phyloP scores from a whole-genome alignment of 2,888 invertebrate species.

The Antheraea assamensis region DNA sequence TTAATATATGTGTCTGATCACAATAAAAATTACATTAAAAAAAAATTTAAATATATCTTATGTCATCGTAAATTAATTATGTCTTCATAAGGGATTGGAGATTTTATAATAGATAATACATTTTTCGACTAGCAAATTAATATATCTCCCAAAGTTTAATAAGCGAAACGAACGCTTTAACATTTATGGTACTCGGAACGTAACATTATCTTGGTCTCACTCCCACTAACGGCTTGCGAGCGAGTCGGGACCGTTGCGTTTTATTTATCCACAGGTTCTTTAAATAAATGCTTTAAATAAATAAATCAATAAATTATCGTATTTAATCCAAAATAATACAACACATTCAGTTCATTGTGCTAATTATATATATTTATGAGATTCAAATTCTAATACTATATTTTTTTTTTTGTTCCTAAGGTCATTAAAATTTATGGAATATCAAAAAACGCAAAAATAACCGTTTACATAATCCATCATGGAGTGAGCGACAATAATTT shows the following conservation, averaged over 20 bases:
- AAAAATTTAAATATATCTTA: slow-evolving; percentile 26
- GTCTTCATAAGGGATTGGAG: slow-evolving; percentile 19
- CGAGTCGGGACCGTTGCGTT: slow-evolving; percentile 28
- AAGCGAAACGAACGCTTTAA: slow-evolving; percentile 67
- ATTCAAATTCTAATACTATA: slow-evolving; percentile 27
- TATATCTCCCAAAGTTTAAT: slow-evolving; percentile 67
- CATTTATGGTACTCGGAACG: slow-evolving; percentile 39
- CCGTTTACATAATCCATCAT: not conserved
- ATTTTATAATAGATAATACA: slow-evolving; percentile 47
- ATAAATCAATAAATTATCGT: not conserved
- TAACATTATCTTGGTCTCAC: slow-evolving; percentile 27
- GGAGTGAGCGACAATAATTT: not conserved
- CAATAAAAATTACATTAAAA: not conserved
- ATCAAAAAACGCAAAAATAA: not conserved
- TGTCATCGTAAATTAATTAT: slow-evolving; percentile 27
- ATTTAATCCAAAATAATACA: slow-evolving; percentile 7
- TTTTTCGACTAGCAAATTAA: slow-evolving; percentile 78
- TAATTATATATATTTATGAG: slow-evolving; percentile 23
- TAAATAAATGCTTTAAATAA: not conserved
- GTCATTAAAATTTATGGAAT: not conserved
- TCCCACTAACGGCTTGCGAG: slow-evolving; percentile 35
- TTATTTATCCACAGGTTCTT: not conserved
- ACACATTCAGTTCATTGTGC: not conserved
- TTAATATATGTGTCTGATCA: too few relatives aligned
- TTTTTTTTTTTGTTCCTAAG: not conserved